phyloP scores from a whole-genome alignment of 2,113 vertebrate species.

The Azemiops feae region DNA sequence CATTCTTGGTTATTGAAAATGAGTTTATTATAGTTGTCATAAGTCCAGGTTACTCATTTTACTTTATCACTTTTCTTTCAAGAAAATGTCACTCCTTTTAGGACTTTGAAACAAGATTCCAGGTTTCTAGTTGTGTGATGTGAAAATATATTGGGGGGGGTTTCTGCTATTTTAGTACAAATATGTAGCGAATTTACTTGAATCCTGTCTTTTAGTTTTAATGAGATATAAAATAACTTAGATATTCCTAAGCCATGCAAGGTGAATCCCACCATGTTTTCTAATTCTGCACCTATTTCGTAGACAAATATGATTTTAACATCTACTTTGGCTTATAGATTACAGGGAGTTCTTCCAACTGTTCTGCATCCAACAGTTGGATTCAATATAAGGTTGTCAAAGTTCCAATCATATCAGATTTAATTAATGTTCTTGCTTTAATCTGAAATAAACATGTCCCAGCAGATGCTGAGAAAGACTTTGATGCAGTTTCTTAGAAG shows the following conservation, averaged over 20 bases:
- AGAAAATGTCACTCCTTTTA: neutral
- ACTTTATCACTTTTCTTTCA: neutral
- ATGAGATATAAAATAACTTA: neutral
- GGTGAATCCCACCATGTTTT: neutral
- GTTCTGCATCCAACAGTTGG: neutral
- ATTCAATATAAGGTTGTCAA: neutral
- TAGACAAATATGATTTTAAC: neutral
- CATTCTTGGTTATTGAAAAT: neutral
- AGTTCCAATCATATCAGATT: neutral
- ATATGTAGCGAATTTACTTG: neutral
- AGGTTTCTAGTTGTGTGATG: neutral
- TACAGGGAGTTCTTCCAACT: neutral
- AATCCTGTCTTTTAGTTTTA: neutral
- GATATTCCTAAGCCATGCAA: neutral
- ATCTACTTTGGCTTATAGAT: neutral
- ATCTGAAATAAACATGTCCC: neutral
- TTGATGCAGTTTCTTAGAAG: neutral
- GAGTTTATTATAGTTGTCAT: neutral
- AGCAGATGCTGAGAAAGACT: neutral
- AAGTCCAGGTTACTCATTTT: neutral
- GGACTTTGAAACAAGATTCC: neutral
- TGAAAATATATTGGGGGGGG: neutral
- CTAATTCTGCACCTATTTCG: neutral
- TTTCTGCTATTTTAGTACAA: neutral
- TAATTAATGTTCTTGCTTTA: neutral